Evolutionary conservation across 2,797 vertebrate genomes (phyloP), one percentile per base, ranked within the genome.

Genomic region (Poeciliopsis paucimaculata): DNA sequence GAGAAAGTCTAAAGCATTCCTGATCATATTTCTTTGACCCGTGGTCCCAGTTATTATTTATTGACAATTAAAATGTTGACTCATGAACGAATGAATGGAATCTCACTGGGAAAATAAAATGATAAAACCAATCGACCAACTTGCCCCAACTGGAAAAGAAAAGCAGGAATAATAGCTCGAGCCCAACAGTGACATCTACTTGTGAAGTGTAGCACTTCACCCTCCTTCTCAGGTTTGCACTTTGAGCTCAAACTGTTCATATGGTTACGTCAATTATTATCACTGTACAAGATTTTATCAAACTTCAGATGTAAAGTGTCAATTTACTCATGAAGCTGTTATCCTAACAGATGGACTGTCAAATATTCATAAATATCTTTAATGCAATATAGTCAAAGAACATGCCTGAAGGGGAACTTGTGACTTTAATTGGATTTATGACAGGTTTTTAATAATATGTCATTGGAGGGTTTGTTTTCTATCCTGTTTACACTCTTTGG

Each of bases 171-270:
- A n/a, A n/a, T 2, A 39, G 62, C 62, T 70, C 12, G 45, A 75
- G 53, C 53, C 49, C 39, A 60, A 28, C 36, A 45, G 36, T 60
- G 73, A 75, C 73, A 43, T 60, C 53, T 75, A 15, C 53, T 28
- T 10, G 73, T 28, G 16, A 45, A 18, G 12, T 55, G 36, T 16
- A 16, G 43, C 9, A 43, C n/a, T 45, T 70, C 10, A 70, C 26
- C 26, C 15, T 70, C 10, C 9, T 45, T 2, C 26, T 26, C 66
- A 28, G 68, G 39, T n/a, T 70, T 43, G 23, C 26, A 15, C 20
- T n/a, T 45, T 15, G 41, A 45, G 12, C 39, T 68, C 20, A 68
- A 15, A 70, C 23, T 13, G 23, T 70, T 20, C 4, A 4, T 5
- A 41, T 23, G 18, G 3, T 12, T 70, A 41, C 12, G 26, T 45